Percentiles rank a stretch among this genome's conserved stretches.
Evolutionary conservation across 2,888 invertebrate species (phyloP).

Genomic region (Sepioteuthis lessoniana): DNA sequence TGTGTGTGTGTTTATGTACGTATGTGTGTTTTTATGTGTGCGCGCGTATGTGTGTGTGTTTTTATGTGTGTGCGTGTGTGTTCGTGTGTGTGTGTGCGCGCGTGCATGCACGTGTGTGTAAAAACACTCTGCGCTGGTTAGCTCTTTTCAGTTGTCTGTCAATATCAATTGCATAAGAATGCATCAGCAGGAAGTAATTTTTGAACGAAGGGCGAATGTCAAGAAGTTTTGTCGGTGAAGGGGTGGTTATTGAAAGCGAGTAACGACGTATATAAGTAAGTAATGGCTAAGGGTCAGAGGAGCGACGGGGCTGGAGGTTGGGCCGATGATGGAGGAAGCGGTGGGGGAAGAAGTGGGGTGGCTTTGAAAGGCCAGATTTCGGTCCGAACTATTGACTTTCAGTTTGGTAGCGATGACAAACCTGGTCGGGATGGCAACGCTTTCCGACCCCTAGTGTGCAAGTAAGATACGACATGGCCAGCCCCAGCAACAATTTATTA

Average conservation of each 20-base stretch:
- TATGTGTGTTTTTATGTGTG: no score
- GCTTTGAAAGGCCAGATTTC: background rate
- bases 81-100: background rate
- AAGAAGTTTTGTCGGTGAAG: background rate
- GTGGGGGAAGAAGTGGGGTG: background rate
- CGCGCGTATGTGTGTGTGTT: background rate
- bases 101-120: background rate
- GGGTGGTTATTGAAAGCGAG: background rate
- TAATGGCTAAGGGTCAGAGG: background rate
- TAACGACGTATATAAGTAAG: background rate
- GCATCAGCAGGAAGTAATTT: slow-evolving; percentile 33
- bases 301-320: background rate
- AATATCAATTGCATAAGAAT: background rate
- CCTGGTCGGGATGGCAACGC: background rate
- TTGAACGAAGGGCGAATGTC: slow-evolving; percentile 21
- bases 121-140: background rate
- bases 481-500: background rate
- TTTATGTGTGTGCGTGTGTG: background rate
- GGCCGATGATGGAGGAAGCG: background rate
- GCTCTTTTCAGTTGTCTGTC: slow-evolving; percentile 5
- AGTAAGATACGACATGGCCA: background rate
- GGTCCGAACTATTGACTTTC: slow-evolving; percentile 17
- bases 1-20: background rate
- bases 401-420: slow-evolving; percentile 17
- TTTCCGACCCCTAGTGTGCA: background rate